phyloP scores from a whole-genome alignment of 35 echinoderm and acorn worm genomes.

The Nesometra sesokonis region DNA sequence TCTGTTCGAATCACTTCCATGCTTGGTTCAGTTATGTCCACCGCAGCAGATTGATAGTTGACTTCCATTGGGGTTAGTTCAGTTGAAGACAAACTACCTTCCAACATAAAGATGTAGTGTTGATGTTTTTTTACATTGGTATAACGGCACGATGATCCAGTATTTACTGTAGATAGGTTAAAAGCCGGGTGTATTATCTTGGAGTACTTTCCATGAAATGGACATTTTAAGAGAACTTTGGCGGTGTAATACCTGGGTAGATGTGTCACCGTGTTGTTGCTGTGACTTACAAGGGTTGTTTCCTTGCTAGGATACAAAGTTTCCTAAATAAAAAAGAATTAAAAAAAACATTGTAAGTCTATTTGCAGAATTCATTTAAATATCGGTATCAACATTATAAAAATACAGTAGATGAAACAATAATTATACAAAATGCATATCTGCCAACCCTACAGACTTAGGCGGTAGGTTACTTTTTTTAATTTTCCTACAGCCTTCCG shows the following conservation, averaged over 20 bases:
- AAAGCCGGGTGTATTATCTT: not conserved
- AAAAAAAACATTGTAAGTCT: no score
- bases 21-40: not conserved
- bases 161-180: not conserved
- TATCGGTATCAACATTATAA: no score
- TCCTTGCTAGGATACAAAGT: not conserved
- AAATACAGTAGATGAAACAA: no score
- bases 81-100: not conserved
- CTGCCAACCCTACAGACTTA: no score
- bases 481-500: no score
- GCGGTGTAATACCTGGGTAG: not conserved
- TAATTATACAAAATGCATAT: no score
- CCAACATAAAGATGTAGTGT: not conserved
- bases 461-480: no score
- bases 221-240: not conserved
- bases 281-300: not conserved
- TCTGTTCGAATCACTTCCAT: not conserved
- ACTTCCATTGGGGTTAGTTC: not conserved
- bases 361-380: no score
- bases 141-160: not conserved
- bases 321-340: not conserved
- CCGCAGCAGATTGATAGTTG: not conserved
- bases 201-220: not conserved
- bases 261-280: not conserved
- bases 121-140: not conserved